Base-by-base conservation (phyloP, 1,140 invertebrate genomes). In the Camponotus vicinus region DNA sequence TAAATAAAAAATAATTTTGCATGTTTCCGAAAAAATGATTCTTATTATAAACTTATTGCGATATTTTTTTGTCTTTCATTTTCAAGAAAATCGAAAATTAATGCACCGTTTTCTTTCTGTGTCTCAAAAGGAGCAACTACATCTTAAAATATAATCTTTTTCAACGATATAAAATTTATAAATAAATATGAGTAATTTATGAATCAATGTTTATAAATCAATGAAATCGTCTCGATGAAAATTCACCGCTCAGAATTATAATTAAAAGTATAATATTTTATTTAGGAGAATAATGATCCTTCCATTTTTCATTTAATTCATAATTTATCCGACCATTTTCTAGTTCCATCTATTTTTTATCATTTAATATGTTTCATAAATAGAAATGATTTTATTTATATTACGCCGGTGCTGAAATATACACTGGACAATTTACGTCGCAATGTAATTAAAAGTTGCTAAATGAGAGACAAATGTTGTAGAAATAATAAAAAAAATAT, bases 371-470 rank as follows among this genome's bases (percentile, higher is more conserved):
- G 32, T 40, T 21, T 59, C 21, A 18, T 45, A 77, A 77, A 61
- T 27, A 42, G 57, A 32, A 77, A 77, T 63, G n/a, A 13, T 49
- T 77, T 64, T 45, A 15, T 27, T 77, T 77, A 49, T 49, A 64
- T 45, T 64, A 32, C 11, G 13, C 6, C 40, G 9, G 1, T 13
- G 18, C 64, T 64, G 55, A 27, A 9, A 63, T 45, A 34, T 34
- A 27, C 27, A 27, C 32, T 42, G 55, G 1, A 61, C 59, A 49
- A 64, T 63, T 77, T 64, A 63, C 13, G 27, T 63, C 37, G 27
- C 42, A 0, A 45, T 32, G 40, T 77, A 77, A 77, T 77, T 64
- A 77, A 64, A 77, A 64, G 21, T 77, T 77, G 34, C 18, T 32
- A 18, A 52, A 52, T 15, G 15, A 52, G 13, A 52, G 49, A 52